These are phyloP conservation scores for Turritopsis dohrnii DNA, from an alignment of 30 jellyfish, hydroid and myxozoan species.

Conservation along the genomic window DNA sequence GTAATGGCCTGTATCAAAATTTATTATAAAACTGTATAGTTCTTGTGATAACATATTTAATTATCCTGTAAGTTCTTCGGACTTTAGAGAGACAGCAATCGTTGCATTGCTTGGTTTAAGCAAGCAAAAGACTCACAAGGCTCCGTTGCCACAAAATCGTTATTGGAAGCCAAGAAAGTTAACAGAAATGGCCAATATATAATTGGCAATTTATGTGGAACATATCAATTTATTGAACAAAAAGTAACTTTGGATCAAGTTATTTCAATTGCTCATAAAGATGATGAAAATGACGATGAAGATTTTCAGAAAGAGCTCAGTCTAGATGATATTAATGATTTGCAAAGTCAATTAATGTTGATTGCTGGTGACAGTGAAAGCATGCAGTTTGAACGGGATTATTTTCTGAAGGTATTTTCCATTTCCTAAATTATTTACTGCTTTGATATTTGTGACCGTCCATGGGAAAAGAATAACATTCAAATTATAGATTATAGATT, in stretches of 20 bases:
- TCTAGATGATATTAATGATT: slow-evolving; percentile 44
- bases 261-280: neutral
- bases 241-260: neutral
- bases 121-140: slow-evolving; percentile 57
- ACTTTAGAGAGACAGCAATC: slow-evolving; percentile 39
- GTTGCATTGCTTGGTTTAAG: slow-evolving; percentile 51
- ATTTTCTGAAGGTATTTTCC: slow-evolving; percentile 46
- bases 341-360: slow-evolving; percentile 56
- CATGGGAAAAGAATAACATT: too few relatives aligned
- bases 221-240: neutral
- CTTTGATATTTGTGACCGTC: too few relatives aligned
- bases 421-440: too few relatives aligned
- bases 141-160: slow-evolving; percentile 53
- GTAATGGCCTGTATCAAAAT: neutral
- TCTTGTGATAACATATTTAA: too few relatives aligned
- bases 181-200: slow-evolving; percentile 45
- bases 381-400: slow-evolving; percentile 31
- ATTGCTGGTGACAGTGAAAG: slow-evolving; percentile 35
- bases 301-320: neutral
- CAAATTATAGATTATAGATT: too few relatives aligned
- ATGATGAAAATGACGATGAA: neutral
- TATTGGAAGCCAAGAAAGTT: slow-evolving; percentile 58
- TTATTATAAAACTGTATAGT: too few relatives aligned
- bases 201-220: slow-evolving; percentile 22
- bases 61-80: neutral